phyloP scores from a whole-genome alignment of 1,140 invertebrate species.

The Aphaenogaster floridana region DNA sequence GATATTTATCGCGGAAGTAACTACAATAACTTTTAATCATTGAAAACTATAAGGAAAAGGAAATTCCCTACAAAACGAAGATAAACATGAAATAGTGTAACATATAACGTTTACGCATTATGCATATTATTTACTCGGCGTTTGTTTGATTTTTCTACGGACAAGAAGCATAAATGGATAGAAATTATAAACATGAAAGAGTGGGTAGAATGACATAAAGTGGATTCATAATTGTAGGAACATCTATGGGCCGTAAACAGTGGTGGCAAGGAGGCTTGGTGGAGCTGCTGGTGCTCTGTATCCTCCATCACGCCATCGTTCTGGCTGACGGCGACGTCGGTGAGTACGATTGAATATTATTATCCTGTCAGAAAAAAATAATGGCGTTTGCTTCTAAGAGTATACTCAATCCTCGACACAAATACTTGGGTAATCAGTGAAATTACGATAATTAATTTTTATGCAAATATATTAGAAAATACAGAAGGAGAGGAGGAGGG shows the following conservation, averaged over 20 bases:
- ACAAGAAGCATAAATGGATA: not conserved
- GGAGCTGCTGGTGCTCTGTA: constrained; percentile 81
- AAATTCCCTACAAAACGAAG: not conserved
- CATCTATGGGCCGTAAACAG: constrained; percentile 84
- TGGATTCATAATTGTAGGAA: constrained; percentile 61
- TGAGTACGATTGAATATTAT: constrained; percentile 75
- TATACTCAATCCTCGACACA: not conserved
- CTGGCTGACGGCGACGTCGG: constrained; percentile 83
- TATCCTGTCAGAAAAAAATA: not conserved
- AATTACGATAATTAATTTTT: not conserved
- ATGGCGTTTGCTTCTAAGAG: not conserved
- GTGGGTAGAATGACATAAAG: constrained; percentile 32
- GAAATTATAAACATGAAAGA: constrained; percentile 7
- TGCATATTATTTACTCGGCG: not conserved
- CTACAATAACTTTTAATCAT: not conserved
- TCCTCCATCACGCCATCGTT: constrained; percentile 77
- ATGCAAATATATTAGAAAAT: constrained; percentile 6
- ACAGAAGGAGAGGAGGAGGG: not conserved
- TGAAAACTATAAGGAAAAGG: not conserved
- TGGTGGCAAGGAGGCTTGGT: constrained; percentile 81
- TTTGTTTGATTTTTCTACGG: not conserved
- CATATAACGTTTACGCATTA: not conserved
- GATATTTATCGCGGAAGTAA: not conserved
- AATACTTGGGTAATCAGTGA: not conserved
- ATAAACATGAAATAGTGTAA: not conserved